Base-by-base conservation (phyloP, 2,888 invertebrate genomes). In the Ectropis crepuscularia region DNA sequence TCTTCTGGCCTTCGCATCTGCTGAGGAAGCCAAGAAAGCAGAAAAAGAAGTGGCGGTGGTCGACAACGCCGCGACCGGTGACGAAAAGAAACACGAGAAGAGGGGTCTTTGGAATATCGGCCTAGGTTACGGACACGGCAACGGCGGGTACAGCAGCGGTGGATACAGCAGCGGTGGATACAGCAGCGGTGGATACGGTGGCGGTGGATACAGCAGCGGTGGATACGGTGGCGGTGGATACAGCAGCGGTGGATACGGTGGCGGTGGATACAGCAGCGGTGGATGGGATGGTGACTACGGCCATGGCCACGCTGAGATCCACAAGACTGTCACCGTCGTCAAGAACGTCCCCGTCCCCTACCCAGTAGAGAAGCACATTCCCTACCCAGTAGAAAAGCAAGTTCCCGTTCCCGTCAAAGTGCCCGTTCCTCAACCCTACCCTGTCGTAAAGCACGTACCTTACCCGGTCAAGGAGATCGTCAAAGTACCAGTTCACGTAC, bases 1-100 rank as follows among this genome's bases (percentile, higher is more conserved):
- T 88, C 89, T 94, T 79, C 81, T 94, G 81, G 93, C 94, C 86
- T 86, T 91, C 85, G 92, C 94, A 71, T 80, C 93, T 67, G 95
- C 94, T 69, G 94, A 94, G 82, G 94, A 94, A 77, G 91, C 91
- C 76, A 93, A 93, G 85, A 87, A 93, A 84, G 88, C 93, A 86
- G 94, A 93, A 90, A 92, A 89, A 75, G 93, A 93, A 91, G 92
- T 92, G 90, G 93, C 92, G 86, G 92, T 89, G 86, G 86, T 88
- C 84, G 94, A 94, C 78, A 89, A 90, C 79, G 92, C 94, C 79
- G 92, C 90, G 74, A 89, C 94, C 67, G 87, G 83, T 53, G 93
- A 87, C 58, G 95, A 95, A 68, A 96, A 96, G 81, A 95, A 96
- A 74, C 95, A 96, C 82, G 96, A 96, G 73, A 96, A 96, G 83